Percentiles rank a stretch among this genome's conserved stretches.
These are phyloP conservation scores for Myripristis jacobus DNA, from an alignment of 2,797 vertebrate genomes.

Conservation along the genomic window DNA sequence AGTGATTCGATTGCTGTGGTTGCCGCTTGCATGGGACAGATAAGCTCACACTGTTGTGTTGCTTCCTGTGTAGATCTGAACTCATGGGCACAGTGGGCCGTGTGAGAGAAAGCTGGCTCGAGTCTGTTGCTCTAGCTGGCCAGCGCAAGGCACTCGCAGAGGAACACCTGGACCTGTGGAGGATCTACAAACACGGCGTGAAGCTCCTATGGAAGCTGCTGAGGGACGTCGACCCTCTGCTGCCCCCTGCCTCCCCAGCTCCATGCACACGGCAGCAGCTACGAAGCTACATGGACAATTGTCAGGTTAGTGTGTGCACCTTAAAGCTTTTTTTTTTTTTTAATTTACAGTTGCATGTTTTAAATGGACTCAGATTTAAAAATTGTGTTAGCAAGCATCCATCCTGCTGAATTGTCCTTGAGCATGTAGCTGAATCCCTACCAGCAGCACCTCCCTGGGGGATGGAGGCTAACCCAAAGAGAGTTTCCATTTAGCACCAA, in stretches of 20 bases:
- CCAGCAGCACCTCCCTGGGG: too few relatives aligned
- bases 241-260: slow-evolving; percentile 72
- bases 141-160: slow-evolving; percentile 71
- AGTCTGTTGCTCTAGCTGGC: slow-evolving; percentile 58
- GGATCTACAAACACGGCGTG: slow-evolving; percentile 73
- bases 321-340: too few relatives aligned
- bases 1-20: background rate
- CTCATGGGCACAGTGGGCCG: slow-evolving; percentile 76
- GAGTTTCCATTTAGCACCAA: too few relatives aligned
- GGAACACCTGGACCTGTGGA: slow-evolving; percentile 78
- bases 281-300: slow-evolving; percentile 72
- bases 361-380: too few relatives aligned
- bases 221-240: slow-evolving; percentile 64
- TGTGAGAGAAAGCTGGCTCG: slow-evolving; percentile 85
- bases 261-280: slow-evolving; percentile 76
- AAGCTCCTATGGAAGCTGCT: slow-evolving; percentile 81
- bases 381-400: too few relatives aligned
- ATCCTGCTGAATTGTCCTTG: too few relatives aligned
- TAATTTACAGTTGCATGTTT: too few relatives aligned
- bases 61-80: slow-evolving; percentile 76
- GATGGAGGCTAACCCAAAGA: too few relatives aligned
- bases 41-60: background rate
- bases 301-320: slow-evolving; percentile 82
- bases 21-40: background rate
- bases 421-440: too few relatives aligned